These are phyloP conservation scores for Sebastolobus alascanus DNA, from an alignment of 2,797 vertebrate species.

Conservation along the genomic window DNA sequence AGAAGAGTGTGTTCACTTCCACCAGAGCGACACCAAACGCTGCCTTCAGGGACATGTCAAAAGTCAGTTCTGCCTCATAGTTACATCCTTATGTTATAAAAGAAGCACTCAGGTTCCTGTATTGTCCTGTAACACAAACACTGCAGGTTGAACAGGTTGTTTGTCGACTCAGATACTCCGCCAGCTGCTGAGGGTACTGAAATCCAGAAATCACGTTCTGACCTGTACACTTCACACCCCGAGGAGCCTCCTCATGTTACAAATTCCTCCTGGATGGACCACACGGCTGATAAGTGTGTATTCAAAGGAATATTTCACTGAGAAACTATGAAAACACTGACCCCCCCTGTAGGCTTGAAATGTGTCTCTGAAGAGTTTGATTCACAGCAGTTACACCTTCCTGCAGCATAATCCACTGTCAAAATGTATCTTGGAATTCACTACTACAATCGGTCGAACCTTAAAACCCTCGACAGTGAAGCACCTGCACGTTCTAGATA, in stretches of 20 bases:
- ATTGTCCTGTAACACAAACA: not conserved
- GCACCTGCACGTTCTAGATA: not conserved
- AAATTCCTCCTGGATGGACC: slow-evolving; percentile 19
- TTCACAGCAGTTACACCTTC: not conserved
- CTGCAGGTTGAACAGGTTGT: not conserved
- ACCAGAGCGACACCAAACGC: not conserved
- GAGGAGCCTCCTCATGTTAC: slow-evolving; percentile 27
- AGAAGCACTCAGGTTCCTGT: not conserved
- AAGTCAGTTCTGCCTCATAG: not conserved
- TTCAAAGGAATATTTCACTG: slow-evolving; percentile 5
- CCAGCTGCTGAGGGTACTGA: slow-evolving; percentile 8
- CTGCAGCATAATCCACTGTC: not conserved
- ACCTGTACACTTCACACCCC: slow-evolving; percentile 26
- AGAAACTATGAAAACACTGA: slow-evolving; percentile 1
- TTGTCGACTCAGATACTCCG: not conserved
- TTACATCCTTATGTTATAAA: not conserved
- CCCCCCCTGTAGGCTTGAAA: not conserved
- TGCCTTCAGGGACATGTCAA: slow-evolving; percentile 4
- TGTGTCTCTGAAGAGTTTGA: not conserved
- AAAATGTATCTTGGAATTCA: not conserved
- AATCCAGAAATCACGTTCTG: slow-evolving; percentile 30
- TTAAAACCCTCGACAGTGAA: not conserved
- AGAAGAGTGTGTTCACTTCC: slow-evolving; percentile 12
- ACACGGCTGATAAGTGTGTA: not conserved
- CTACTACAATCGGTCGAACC: not conserved